Evolutionary conservation across 1,140 invertebrate genomes (phyloP), one percentile per base, ranked within the genome.

Genomic region (Orussus abietinus): DNA sequence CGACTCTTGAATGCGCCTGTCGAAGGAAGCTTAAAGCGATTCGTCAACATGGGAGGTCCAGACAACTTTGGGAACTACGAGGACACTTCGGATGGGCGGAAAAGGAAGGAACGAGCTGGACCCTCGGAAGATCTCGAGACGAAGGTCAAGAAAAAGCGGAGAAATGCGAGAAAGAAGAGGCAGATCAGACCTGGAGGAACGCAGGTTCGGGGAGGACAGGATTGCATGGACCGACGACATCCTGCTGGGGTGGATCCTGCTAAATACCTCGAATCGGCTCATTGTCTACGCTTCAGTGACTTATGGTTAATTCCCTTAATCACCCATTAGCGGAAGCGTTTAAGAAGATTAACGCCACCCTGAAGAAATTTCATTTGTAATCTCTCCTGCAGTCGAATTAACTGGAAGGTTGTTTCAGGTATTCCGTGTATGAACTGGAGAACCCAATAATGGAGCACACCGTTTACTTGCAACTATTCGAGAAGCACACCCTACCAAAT

Each of bases 221-320:
- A 69, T 42, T 75, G 71, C 43, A 53, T 52, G 34, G 65, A 75
- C 54, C 42, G 39, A n/a, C 55, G 55, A 26, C 59, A 61, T 28
- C 72, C 75, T 2, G 39, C 54, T 5, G 51, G 64, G 22, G 56
- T 60, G 6, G 53, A 76, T 51, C 57, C 64, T 1, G 47, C 53
- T 1, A 62, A 62, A 15, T 76, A 75, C 55, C 63, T 72, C 30
- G 69, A 76, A 30, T 76, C 74, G 42, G 62, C 75, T 3, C 76
- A 77, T 48, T 77, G 76, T 52, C 55, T 77, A 21, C 60, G 69
- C 28, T 77, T 75, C 52, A 75, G 74, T 29, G 66, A 77, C 38
- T 45, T 75, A 42, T 77, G 76, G 76, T 76, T 51, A 55, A 50
- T 45, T 29, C 15, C 5, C 10, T 10, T 3, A 12, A 6, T 12